Evolutionary conservation across 2,888 invertebrate species (phyloP).

Genomic region (Opisthograptis luteolata): DNA sequence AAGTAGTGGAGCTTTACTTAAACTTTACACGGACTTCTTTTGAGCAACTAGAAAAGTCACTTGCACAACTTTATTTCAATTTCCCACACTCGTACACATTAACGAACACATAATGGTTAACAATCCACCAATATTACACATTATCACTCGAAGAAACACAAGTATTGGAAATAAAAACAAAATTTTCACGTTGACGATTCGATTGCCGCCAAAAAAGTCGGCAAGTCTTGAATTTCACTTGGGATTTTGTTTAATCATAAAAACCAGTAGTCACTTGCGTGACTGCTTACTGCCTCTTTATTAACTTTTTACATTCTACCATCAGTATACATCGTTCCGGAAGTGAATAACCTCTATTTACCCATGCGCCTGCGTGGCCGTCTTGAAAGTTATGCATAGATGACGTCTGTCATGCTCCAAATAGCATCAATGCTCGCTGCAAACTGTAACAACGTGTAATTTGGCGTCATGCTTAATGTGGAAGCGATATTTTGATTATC

Average conservation of each 20-base stretch:
- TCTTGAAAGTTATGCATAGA: constrained; percentile 21
- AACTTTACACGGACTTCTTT: no score
- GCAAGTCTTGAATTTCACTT: no score
- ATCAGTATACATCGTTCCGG: constrained; percentile 8
- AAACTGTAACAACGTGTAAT: constrained; percentile 19
- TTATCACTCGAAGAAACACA: no score
- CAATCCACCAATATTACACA: no score
- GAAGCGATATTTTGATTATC: constrained; percentile 14
- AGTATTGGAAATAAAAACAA: no score
- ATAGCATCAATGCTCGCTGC: constrained; percentile 11
- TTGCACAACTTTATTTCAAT: no score
- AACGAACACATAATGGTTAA: no score
- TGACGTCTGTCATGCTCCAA: constrained; percentile 24
- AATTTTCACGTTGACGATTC: no score
- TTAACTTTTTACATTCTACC: not conserved
- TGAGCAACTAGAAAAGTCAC: no score
- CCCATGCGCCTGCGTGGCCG: constrained; percentile 1
- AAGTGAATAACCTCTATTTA: constrained; percentile 18
- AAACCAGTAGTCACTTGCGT: constrained; percentile 6
- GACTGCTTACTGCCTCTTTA: not conserved
- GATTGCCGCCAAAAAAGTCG: no score
- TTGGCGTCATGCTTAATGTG: constrained; percentile 17
- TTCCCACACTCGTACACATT: no score
- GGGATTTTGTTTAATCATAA: not conserved
- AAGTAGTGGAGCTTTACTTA: no score